Base-by-base conservation (phyloP, 2,888 invertebrate genomes). In the Hermodice carunculata region DNA sequence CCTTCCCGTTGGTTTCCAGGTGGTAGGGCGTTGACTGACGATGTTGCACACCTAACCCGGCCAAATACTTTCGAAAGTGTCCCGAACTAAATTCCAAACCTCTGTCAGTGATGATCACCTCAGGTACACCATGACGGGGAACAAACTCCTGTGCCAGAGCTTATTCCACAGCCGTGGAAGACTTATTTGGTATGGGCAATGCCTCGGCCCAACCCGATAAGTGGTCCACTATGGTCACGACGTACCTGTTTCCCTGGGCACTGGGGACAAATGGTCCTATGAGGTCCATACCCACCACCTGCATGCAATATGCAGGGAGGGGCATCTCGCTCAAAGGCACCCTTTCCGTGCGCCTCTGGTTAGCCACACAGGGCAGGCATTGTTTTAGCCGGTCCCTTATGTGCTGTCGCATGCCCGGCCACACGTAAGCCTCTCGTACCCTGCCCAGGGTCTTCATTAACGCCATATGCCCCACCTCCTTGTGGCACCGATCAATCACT, bases 381-480 rank as follows among this genome's bases (percentile, higher is more conserved):
- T 6, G n/a, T 22, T 59, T 8, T 3, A 58, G 28, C 5, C 26
- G 31, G 3, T 14, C 14, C 11, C 31, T 17, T n/a, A 63, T 34
- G 19, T 24, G 28, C 11, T 29, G 6, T 19, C 59, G 3, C 64
- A 64, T 59, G 1, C 60, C 59, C 14, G 60, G 64, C 64, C 64
- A 64, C 26, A 64, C 64, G 31, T 56, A 60, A 5, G 43, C 43
- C 14, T 59, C 52, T 17, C 28, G 19, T 17, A 64, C 11, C 1
- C 60, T 28, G 6, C 14, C n/a, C 14, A 60, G n/a, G 34, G 64
- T 60, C 19, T 40, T 51, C 5, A n/a, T 3, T 26, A 28, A 4
- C 5, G 64, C 8, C 24, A 42, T 28, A 31, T 64, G 59, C 4
- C 64, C 64, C 2, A 64, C 64, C 37, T 64, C 64, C n/a, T 29